Base-by-base conservation (phyloP, 1,140 invertebrate species). In the Augochlora pura region DNA sequence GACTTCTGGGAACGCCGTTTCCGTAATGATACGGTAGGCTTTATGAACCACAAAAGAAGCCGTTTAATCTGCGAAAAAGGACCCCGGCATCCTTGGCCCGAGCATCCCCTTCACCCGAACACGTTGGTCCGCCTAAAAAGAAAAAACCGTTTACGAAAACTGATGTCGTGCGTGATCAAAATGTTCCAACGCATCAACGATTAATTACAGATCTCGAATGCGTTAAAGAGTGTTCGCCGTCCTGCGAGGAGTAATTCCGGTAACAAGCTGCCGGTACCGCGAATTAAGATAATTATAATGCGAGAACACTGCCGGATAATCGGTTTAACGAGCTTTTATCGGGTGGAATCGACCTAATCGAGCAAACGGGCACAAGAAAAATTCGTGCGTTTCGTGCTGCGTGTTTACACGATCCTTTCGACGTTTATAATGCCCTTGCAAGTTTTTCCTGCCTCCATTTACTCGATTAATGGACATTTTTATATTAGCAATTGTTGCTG, bases 1-100 rank as follows among this genome's bases (percentile, higher is more conserved):
- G 27, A 73, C 71, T 73, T 73, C 71, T 64, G 60, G 21, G 71
- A 73, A 73, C 25, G 42, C 32, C 46, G 25, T 64, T 46, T 10
- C 25, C n/a, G 21, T 64, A 73, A 73, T 73, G 71, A 64, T 63
- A 73, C 27, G 23, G 25, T 39, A 18, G 25, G 46, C 21, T 73
- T 64, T 52, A 63, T 21, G 62, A 64, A 21, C 27, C 60, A 54
- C 25, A 73, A 54, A 73, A 27, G 57, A 32, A 73, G 14, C 46
- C 42, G 27, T 64, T 73, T 73, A 64, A 64, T 73, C 60, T 27
- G 69, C 2, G n/a, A 52, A 57, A 57, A 54, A n/a, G 12, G 52
- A 64, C 52, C 64, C 54, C 46, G 46, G 25, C 71, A 38, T 73
- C 27, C 25, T 21, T 38, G 60, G 63, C 52, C 23, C 6, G n/a